phyloP scores from a whole-genome alignment of 2,888 invertebrate genomes.

The Scaptomyza parva region DNA sequence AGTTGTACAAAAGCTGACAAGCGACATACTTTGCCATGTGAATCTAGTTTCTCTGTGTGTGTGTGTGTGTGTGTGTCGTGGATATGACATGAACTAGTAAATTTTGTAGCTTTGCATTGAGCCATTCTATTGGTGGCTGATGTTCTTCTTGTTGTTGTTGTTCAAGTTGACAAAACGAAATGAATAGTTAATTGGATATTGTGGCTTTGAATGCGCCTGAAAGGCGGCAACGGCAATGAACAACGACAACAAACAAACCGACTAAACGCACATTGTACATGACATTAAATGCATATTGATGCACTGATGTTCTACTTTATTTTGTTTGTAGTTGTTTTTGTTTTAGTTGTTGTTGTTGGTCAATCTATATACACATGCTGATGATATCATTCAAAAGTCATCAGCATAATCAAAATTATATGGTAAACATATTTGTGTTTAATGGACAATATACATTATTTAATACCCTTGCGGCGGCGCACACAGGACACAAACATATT shows the following conservation, averaged over 20 bases:
- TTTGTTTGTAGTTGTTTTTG: conserved; percentile 8
- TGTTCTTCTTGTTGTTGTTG: conserved; percentile 25
- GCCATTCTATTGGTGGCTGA: conserved; percentile 32
- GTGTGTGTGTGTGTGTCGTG: conserved; percentile 14
- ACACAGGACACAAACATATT: no score
- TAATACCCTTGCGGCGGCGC: no score
- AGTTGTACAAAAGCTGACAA: conserved; percentile 53
- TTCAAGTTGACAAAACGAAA: conserved; percentile 71
- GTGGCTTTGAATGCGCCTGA: conserved; percentile 65
- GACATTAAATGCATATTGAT: conserved; percentile 22
- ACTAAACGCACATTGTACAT: conserved; percentile 18
- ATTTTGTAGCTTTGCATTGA: conserved; percentile 54
- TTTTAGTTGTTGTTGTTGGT: not conserved
- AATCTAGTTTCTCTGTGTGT: conserved; percentile 10
- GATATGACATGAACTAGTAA: conserved; percentile 68
- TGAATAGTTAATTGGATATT: conserved; percentile 76
- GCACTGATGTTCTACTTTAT: conserved; percentile 3
- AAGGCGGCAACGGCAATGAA: conserved; percentile 50
- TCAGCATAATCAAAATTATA: not conserved
- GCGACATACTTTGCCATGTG: conserved; percentile 38
- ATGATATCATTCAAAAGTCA: not conserved
- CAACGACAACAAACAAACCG: not conserved
- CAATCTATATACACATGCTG: conserved; percentile 1
- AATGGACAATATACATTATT: no score
- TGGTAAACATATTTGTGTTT: not conserved